Base-by-base conservation (phyloP, 2,888 invertebrate genomes). In the Heteromyza rotundicornis region DNA sequence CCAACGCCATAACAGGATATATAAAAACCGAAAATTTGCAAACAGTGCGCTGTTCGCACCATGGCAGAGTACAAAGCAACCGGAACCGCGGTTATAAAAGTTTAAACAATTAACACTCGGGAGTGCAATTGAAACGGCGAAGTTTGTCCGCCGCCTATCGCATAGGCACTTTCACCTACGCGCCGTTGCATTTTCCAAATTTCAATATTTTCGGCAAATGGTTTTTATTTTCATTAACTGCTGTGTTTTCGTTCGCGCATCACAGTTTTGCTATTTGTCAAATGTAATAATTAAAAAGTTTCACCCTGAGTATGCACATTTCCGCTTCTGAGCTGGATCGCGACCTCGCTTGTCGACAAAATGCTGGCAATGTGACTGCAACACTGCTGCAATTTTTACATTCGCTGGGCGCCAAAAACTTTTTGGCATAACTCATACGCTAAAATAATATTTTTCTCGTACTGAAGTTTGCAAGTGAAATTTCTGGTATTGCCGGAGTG, bases 331-430 rank as follows among this genome's bases (percentile, higher is more conserved):
- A 32, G 32, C 32, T 5, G 5, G 12, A 62, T 65, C 63, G 70
- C n/a, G n/a, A 64, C 65, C 59, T 70, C 32, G 32, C 32, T 5
- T 32, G 32, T 32, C 12, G 32, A 5, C 32, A 12, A 10, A 27
- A n/a, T 40, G n/a, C 40, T n/a, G 16, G 10, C 40, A n/a, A n/a
- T 40, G 40, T n/a, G 16, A n/a, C n/a, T 40, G 14, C 40, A 40
- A 40, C 40, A n/a, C 40, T n/a, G 66, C 70, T 64, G 51, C 64
- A 67, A 19, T 50, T 52, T 23, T 16, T 2, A 2, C 10, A 52
- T 24, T 52, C 14, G 19, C 17, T 40, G 10, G 40, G 40, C 16
- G 40, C 40, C 40, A 52, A 52, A 52, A 52, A n/a, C 2, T 52
- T 52, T 27, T n/a, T 16, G 52, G 14, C 52, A 23, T 52, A 52